Base-by-base conservation (phyloP, 2,113 vertebrate genomes). In the Passer domesticus region DNA sequence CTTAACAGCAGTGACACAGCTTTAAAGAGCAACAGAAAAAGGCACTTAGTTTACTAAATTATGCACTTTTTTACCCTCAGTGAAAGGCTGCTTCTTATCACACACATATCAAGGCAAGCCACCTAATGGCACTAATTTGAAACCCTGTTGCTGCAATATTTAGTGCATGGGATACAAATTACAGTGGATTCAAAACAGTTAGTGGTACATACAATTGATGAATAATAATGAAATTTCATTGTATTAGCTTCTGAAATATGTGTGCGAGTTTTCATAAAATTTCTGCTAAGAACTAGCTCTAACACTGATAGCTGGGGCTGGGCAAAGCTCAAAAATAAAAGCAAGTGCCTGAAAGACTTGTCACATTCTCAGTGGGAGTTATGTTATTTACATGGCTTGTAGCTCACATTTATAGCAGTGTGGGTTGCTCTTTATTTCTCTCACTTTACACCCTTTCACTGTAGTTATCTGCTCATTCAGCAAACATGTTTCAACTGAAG, bases 31-130 rank as follows among this genome's bases (percentile, higher is more conserved):
- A 92, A 83, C 44, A 78, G 59, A 60, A 76, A 91, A 94, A 95
- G 83, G 21, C 67, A 93, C 83, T 95, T 97, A 62, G 56, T 97
- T 96, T 96, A 89, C 77, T 58, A 81, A 95, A 94, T 91, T 94
- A 93, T 63, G 76, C 41, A 87, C 41, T 52, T 87, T 89, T 91
- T 90, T 87, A 72, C 17, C 62, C 66, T 67, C 67, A 39, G 60
- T 84, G 77, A 95, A 94, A 96, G 47, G 43, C 81, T 92, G 52
- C 46, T 89, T 68, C 63, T 90, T 91, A 74, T 80, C 63, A 85
- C 25, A 53, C 50, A 70, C 19, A 67, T 62, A 93, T 87, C 74
- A 82, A 72, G 67, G 90, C 13, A 2, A 93, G 35, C 59, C 53
- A 90, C 77, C 74, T 92, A 90, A 92, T 80, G 55, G 66, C 77